Percentiles rank a stretch among this genome's conserved stretches.
Conservation (phyloP, 2,113 vertebrate species). For the Pseudonaja textilis region DNA sequence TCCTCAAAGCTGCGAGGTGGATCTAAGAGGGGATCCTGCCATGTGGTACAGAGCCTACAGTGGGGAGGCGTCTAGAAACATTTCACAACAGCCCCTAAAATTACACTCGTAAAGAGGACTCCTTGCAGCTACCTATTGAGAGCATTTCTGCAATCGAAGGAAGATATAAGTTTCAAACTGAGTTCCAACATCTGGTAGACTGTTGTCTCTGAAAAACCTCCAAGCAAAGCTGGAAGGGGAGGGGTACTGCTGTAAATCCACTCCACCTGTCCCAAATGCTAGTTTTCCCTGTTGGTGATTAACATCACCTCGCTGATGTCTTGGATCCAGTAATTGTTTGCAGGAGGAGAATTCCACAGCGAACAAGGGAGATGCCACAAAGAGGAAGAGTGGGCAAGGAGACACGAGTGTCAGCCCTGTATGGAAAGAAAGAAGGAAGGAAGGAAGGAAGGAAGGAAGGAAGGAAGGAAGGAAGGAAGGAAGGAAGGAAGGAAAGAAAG, state of each 20-base stretch:
- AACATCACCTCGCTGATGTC: not conserved
- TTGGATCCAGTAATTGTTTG: not conserved
- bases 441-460: too few relatives aligned
- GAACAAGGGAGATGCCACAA: not conserved
- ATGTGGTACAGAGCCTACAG: not conserved
- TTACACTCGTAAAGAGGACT: not conserved
- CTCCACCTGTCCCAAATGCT: not conserved
- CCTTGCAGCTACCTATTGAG: not conserved
- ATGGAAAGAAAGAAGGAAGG: not conserved
- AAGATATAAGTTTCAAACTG: not conserved
- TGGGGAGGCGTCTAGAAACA: not conserved
- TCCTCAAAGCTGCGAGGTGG: not conserved
- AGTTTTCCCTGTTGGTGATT: not conserved
- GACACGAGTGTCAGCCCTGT: not conserved
- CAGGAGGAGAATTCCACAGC: not conserved
- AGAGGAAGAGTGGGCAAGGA: not conserved
- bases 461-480: too few relatives aligned
- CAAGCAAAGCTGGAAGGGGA: not conserved
- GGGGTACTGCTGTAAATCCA: not conserved
- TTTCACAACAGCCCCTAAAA: not conserved
- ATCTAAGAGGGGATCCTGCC: not conserved
- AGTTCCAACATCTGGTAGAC: not conserved
- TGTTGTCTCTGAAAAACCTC: not conserved
- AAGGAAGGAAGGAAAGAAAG: too few relatives aligned
- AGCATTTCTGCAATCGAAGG: too few relatives aligned